Conservation (phyloP, 2,888 invertebrate species). For the Chrysina gloriosa region DNA sequence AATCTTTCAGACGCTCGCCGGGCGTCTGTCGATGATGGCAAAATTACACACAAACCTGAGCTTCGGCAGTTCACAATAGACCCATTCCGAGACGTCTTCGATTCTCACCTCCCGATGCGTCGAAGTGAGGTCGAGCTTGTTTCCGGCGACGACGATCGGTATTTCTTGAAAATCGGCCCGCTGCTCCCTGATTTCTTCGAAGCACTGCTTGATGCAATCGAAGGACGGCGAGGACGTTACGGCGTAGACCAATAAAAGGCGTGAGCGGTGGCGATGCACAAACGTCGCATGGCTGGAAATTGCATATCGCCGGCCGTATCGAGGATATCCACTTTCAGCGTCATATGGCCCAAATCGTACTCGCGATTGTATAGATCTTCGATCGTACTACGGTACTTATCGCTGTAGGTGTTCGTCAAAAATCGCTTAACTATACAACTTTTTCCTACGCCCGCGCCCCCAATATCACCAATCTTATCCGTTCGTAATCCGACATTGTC, state of each 20-base stretch:
- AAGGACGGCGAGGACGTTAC: slow-evolving; percentile 81
- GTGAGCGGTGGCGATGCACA: slow-evolving; percentile 88
- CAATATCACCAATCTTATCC: slow-evolving; percentile 84
- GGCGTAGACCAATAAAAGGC: slow-evolving; percentile 90
- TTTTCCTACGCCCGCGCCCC: slow-evolving; percentile 89
- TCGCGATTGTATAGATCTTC: slow-evolving; percentile 90
- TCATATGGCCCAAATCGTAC: slow-evolving; percentile 80
- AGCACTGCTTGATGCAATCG: slow-evolving; percentile 78
- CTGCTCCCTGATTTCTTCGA: slow-evolving; percentile 86
- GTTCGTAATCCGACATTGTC: slow-evolving; percentile 78
- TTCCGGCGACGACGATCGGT: slow-evolving; percentile 88
- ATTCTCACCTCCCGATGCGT: slow-evolving; percentile 78
- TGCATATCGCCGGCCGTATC: slow-evolving; percentile 89
- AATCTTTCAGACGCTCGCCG: slow-evolving; percentile 13
- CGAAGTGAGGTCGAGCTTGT: slow-evolving; percentile 82
- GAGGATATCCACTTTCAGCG: slow-evolving; percentile 82
- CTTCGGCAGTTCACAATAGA: slow-evolving; percentile 80
- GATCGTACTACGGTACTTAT: slow-evolving; percentile 86
- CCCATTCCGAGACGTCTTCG: slow-evolving; percentile 86
- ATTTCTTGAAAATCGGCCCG: slow-evolving; percentile 81
- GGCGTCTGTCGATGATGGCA: slow-evolving; percentile 2
- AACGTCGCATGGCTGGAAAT: slow-evolving; percentile 90
- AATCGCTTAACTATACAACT: slow-evolving; percentile 86
- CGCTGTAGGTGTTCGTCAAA: slow-evolving; percentile 81
- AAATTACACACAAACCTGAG: slow-evolving; percentile 66